These are phyloP conservation scores for Sitta europaea DNA, from an alignment of 2,113 vertebrate species.

Conservation along the genomic window DNA sequence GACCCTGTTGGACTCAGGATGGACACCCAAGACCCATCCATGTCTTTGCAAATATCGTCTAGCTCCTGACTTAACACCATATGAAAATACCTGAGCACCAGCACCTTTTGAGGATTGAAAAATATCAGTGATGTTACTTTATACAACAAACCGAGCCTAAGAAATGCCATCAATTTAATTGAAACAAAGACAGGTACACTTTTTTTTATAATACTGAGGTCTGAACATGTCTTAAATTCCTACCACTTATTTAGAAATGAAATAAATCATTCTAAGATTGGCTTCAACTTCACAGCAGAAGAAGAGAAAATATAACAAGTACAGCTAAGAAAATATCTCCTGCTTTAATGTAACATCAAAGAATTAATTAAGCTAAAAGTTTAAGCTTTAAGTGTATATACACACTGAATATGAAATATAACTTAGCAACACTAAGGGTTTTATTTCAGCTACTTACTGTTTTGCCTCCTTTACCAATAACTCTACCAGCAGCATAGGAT, in stretches of 20 bases:
- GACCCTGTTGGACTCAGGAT: background rate
- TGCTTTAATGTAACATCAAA: background rate
- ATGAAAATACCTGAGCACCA: background rate
- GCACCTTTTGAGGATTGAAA: background rate
- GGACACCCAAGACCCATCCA: background rate
- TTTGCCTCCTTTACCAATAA: constrained; percentile 98
- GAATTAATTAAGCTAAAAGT: background rate
- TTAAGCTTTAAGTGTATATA: background rate
- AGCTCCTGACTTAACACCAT: background rate
- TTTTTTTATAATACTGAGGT: background rate
- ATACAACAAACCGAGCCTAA: background rate
- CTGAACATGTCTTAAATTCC: background rate
- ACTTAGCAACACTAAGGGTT: background rate
- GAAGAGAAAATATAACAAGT: background rate
- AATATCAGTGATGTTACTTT: background rate
- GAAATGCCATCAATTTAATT: background rate
- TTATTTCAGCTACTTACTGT: constrained; percentile 80
- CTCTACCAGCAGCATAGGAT: constrained; percentile 93
- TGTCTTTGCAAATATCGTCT: background rate
- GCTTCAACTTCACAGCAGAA: background rate
- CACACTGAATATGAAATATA: background rate
- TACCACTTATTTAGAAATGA: background rate
- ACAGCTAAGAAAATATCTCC: background rate
- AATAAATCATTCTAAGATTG: background rate
- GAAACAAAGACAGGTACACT: background rate